A percentile compares a stretch with the other conserved stretches of the same genome.
Conservation (phyloP, 2,797 vertebrate genomes). For the Mionectes olivaceus region DNA sequence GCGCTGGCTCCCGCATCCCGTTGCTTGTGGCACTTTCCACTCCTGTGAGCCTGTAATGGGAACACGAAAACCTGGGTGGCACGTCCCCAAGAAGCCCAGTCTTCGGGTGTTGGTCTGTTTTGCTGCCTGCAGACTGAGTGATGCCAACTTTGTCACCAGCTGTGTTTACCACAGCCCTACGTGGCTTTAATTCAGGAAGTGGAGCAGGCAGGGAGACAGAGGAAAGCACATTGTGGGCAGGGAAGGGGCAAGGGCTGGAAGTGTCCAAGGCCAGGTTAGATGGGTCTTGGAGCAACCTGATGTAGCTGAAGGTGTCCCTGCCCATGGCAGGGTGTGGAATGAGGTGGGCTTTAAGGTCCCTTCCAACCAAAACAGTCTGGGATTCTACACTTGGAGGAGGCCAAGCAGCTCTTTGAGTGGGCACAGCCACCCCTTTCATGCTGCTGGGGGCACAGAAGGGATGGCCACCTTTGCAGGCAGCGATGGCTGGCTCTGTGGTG, state of each 20-base stretch:
- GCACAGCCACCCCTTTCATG: rapidly evolving
- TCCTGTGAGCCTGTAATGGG: rapidly evolving
- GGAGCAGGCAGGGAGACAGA: not conserved
- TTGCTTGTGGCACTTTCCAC: rapidly evolving
- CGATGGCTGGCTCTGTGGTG: not conserved
- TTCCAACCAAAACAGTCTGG: not conserved
- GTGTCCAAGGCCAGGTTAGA: not conserved
- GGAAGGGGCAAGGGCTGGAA: not conserved
- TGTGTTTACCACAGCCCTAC: not conserved
- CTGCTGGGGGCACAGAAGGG: not conserved
- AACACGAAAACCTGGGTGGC: rapidly evolving
- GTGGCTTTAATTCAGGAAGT: not conserved
- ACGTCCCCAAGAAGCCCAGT: rapidly evolving
- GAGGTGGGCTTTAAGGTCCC: not conserved
- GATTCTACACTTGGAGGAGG: not conserved
- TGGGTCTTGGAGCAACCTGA: not conserved
- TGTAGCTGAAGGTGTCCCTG: not conserved
- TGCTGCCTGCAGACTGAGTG: rapidly evolving
- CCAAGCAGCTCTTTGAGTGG: rapidly evolving
- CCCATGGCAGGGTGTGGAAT: not conserved
- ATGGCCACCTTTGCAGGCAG: not conserved
- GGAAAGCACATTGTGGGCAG: not conserved
- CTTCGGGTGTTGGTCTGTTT: not conserved
- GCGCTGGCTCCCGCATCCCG: not conserved
- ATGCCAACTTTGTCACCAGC: not conserved